phyloP scores from a whole-genome alignment of 2,113 vertebrate genomes.

The Tachuris rubrigastra region DNA sequence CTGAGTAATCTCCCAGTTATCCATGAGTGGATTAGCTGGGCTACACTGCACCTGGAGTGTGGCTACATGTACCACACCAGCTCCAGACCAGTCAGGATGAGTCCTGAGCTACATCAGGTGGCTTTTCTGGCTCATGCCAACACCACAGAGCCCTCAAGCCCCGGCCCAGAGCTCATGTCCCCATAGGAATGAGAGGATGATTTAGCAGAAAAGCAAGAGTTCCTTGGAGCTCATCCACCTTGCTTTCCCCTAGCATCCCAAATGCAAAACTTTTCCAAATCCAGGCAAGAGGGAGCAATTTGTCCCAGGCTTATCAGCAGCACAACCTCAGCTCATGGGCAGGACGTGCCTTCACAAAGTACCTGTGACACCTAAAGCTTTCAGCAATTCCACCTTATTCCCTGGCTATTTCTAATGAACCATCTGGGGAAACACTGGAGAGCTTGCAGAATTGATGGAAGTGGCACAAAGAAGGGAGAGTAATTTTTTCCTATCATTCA shows the following conservation, averaged over 20 bases:
- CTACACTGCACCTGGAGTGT: background rate
- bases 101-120: background rate
- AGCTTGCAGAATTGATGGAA: background rate
- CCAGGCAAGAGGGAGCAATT: background rate
- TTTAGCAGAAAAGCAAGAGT: background rate
- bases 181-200: fast-evolving
- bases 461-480: background rate
- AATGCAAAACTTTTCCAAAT: background rate
- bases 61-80: background rate
- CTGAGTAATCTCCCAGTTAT: background rate
- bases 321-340: background rate
- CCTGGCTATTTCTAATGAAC: background rate
- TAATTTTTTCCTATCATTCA: background rate
- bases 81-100: background rate
- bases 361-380: background rate
- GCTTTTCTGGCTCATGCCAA: background rate
- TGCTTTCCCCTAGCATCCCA: background rate
- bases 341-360: background rate
- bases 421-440: background rate
- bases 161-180: background rate
- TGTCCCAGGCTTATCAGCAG: background rate
- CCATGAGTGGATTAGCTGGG: background rate
- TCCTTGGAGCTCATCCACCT: fast-evolving
- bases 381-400: background rate
- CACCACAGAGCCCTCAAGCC: background rate